Percentiles rank a stretch among this genome's conserved stretches.
Evolutionary conservation across 1,140 invertebrate genomes (phyloP).

Genomic region (Drosophila lini): DNA sequence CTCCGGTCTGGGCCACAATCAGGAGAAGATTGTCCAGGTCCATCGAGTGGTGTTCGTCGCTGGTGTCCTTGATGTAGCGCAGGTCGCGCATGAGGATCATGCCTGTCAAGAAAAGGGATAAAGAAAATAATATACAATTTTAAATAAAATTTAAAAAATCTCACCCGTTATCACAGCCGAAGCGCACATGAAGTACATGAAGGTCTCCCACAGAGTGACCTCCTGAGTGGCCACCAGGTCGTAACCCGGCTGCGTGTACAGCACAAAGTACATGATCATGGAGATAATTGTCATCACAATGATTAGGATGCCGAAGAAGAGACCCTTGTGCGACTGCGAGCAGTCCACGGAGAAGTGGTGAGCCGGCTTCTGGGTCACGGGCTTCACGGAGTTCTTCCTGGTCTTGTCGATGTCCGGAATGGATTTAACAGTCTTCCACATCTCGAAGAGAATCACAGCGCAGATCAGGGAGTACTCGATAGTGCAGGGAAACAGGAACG

Average conservation of each 20-base stretch:
- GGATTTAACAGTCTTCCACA: slow-evolving; percentile 90
- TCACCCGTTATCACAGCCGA: slow-evolving; percentile 74
- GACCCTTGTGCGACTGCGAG: slow-evolving; percentile 93
- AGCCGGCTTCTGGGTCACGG: slow-evolving; percentile 80
- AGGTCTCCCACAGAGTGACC: slow-evolving; percentile 91
- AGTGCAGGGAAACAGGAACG: slow-evolving; percentile 95
- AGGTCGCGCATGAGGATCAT: slow-evolving; percentile 87
- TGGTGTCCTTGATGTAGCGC: slow-evolving; percentile 86
- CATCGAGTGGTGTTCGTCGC: slow-evolving; percentile 86
- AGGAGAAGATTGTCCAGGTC: slow-evolving; percentile 94
- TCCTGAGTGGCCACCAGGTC: slow-evolving; percentile 89
- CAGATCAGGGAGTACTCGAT: slow-evolving; percentile 94
- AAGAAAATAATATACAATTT: neutral
- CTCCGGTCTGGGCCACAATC: slow-evolving; percentile 93
- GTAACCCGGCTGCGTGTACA: slow-evolving; percentile 89
- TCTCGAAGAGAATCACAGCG: slow-evolving; percentile 93
- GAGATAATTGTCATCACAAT: slow-evolving; percentile 95
- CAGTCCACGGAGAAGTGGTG: slow-evolving; percentile 96
- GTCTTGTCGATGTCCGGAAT: slow-evolving; percentile 79
- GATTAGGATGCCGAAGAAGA: slow-evolving; percentile 93
- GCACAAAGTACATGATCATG: slow-evolving; percentile 95
- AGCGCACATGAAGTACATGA: slow-evolving; percentile 86
- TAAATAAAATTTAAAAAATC: neutral
- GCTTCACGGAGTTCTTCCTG: slow-evolving; percentile 75
- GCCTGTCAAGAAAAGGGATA: slow-evolving; percentile 75